Evolutionary conservation across 2,113 vertebrate genomes (phyloP).

Genomic region (Ailurus styani): DNA sequence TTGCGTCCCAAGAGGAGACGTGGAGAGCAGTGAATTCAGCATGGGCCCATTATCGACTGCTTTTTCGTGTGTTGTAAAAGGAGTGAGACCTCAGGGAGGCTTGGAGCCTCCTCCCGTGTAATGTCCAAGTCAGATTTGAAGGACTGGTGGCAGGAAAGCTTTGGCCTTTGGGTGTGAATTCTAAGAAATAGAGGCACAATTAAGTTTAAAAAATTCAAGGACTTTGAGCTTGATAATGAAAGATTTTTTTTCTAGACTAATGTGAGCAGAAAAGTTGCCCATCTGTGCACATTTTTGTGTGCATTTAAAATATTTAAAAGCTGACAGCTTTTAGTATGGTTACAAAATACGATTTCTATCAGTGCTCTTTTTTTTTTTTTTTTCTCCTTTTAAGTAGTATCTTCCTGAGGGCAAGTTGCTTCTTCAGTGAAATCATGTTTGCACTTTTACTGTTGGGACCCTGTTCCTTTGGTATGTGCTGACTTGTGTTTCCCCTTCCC

Average conservation of each 20-base stretch:
- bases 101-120: slow-evolving; percentile 83
- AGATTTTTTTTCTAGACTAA: slow-evolving; percentile 78
- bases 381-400: not conserved
- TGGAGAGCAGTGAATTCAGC: slow-evolving; percentile 82
- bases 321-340: slow-evolving; percentile 76
- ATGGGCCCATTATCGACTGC: slow-evolving; percentile 84
- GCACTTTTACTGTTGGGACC: slow-evolving; percentile 35
- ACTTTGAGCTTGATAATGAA: slow-evolving; percentile 85
- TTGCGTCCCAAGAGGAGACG: slow-evolving; percentile 83
- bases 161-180: slow-evolving; percentile 86
- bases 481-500: not conserved
- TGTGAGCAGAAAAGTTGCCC: slow-evolving; percentile 81
- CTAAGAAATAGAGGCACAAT: slow-evolving; percentile 85
- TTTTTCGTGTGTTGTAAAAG: slow-evolving; percentile 78
- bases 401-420: slow-evolving; percentile 54
- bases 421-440: slow-evolving; percentile 45
- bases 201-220: slow-evolving; percentile 88
- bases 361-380: slow-evolving; percentile 41
- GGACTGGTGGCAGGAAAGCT: slow-evolving; percentile 85
- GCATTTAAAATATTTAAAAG: slow-evolving; percentile 84
- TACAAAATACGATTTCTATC: slow-evolving; percentile 78
- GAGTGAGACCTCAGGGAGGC: slow-evolving; percentile 84
- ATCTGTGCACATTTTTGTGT: slow-evolving; percentile 84
- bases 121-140: slow-evolving; percentile 85
- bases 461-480: slow-evolving; percentile 27